Evolutionary conservation across 1,140 invertebrate species (phyloP).

Genomic region (Hyphantria cunea): DNA sequence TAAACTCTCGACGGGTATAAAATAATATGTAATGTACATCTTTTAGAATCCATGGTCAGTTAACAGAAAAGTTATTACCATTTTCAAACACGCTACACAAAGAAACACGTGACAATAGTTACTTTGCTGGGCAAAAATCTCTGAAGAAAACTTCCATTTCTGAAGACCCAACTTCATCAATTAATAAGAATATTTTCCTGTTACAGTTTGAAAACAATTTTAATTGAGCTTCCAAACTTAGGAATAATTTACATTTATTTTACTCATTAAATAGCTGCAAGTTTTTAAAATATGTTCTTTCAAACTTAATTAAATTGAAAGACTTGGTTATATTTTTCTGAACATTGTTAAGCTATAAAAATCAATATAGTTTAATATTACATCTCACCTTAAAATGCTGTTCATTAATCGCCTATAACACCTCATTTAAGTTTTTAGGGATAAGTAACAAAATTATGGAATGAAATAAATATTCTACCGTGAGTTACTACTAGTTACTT

Average conservation of each 20-base stretch:
- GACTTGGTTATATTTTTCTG: neutral
- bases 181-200: slow-evolving; percentile 22
- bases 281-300: slow-evolving; percentile 1
- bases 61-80: neutral
- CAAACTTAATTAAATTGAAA: slow-evolving; percentile 1
- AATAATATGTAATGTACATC: no score
- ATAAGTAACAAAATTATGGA: no score
- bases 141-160: slow-evolving; percentile 1
- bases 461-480: no score
- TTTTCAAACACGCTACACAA: neutral
- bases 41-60: neutral
- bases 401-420: no score
- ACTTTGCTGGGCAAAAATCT: neutral
- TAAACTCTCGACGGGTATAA: no score
- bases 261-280: slow-evolving; percentile 15
- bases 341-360: neutral
- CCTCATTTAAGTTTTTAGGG: no score
- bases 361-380: no score
- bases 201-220: slow-evolving; percentile 20
- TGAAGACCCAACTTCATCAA: slow-evolving; percentile 17
- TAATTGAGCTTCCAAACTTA: slow-evolving; percentile 23
- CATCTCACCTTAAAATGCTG: no score
- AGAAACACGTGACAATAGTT: neutral
- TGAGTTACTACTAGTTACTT: no score
- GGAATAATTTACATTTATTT: slow-evolving; percentile 20